Evolutionary conservation across 1,140 invertebrate genomes (phyloP), one percentile per base, ranked within the genome.

Genomic region (Hydropsyche tenuis): DNA sequence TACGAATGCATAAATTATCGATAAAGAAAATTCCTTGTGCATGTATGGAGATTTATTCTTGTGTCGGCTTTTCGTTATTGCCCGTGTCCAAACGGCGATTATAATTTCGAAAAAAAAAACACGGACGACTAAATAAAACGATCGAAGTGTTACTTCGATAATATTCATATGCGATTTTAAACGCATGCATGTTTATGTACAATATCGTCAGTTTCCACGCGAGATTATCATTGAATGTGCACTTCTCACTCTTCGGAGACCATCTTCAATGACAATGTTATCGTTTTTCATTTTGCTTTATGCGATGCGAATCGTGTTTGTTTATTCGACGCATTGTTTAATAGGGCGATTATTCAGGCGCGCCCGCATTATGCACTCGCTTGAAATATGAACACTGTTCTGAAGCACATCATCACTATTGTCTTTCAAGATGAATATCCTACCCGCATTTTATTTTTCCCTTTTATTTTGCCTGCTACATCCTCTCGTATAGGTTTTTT

Each of bases 351-450:
- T 25, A 60, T 60, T 23, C 56, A 60, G 22, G 11, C 12, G 2
- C 25, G 22, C 56, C 56, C 56, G 56, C 56, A 60, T 60, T 60
- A 22, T 60, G 22, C 23, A 22, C 23, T 9, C 7, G 23, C 23
- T 25, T 60, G 23, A 25, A 60, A 60, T 60, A 60, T 25, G 56
- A 60, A 60, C 23, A 23, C 23, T 4, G 56, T 60, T 1, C 56
- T 60, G 18, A 18, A 53, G 20, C 16, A 53, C 16, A 53, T 53
- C 48, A 18, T 53, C 48, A 53, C 14, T 27, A 25, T 60, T 60
- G 56, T 60, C 23, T 60, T 60, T 60, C 20, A 22, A 60, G 20
- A 23, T 60, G 56, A 60, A 60, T 60, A 60, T 60, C 56, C 56
- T 56, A 25, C 56, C 56, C 56, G 56, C 56, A 60, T 60, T 53